Evolutionary conservation across 2,888 invertebrate genomes (phyloP).

Genomic region (Cryptocheilus praepositus): DNA sequence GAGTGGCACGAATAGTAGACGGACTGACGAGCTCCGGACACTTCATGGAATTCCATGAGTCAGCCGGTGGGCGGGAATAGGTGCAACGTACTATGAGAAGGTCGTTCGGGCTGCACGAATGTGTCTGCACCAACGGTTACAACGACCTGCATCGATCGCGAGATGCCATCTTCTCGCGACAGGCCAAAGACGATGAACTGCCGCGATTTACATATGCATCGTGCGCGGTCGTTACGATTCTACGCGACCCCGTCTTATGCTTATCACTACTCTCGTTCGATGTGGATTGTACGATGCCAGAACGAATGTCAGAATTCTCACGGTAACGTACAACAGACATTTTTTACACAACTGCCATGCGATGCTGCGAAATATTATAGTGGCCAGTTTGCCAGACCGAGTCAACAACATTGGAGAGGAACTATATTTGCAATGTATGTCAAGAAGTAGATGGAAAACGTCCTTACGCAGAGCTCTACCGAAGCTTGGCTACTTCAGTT

Average conservation of each 20-base stretch:
- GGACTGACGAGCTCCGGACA: constrained; percentile 29
- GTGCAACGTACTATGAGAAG: constrained; percentile 30
- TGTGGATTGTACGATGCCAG: neutral
- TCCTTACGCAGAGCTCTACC: too few species aligned
- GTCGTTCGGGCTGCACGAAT: constrained; percentile 23
- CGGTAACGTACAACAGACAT: too few species aligned
- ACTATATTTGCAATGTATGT: too few species aligned
- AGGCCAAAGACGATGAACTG: constrained; percentile 37
- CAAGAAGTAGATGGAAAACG: too few species aligned
- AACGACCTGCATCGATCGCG: constrained; percentile 32
- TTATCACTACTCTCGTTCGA: neutral
- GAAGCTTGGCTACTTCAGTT: too few species aligned
- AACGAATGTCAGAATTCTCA: too few species aligned
- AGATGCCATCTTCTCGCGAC: constrained; percentile 34
- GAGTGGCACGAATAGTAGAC: constrained; percentile 41
- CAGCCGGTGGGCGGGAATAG: constrained; percentile 33
- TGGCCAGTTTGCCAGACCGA: too few species aligned
- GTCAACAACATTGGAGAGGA: too few species aligned
- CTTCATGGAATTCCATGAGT: constrained; percentile 42
- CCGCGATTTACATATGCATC: constrained; percentile 33
- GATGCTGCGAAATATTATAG: too few species aligned
- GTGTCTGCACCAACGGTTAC: constrained; percentile 19
- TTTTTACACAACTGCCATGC: too few species aligned
- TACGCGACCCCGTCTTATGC: too few species aligned
- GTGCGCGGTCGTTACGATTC: neutral